Conservation (phyloP, 2,113 vertebrate species). For the Loxodonta africana region DNA sequence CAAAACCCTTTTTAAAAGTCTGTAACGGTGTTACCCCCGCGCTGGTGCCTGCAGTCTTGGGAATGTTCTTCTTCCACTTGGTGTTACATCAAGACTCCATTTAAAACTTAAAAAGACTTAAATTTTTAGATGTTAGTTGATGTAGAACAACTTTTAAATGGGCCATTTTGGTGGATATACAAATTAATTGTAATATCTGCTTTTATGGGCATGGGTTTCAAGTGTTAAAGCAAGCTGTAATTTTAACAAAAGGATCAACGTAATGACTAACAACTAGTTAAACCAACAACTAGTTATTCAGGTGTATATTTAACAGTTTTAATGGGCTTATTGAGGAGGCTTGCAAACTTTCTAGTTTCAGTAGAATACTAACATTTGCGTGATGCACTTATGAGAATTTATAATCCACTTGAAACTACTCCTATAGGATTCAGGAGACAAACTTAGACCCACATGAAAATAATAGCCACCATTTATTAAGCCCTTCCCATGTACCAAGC, state of each 20-base stretch:
- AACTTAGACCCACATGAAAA: constrained; percentile 4
- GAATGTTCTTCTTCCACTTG: not conserved
- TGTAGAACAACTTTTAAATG: constrained; percentile 16
- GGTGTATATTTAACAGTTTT: constrained; percentile 44
- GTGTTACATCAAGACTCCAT: not conserved
- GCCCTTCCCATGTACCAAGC: not conserved
- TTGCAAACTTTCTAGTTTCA: not conserved
- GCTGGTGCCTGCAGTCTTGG: not conserved
- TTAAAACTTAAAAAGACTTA: not conserved
- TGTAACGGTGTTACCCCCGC: not conserved
- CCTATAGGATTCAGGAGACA: not conserved
- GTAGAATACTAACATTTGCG: not conserved
- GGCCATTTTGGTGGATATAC: not conserved
- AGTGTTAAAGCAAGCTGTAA: not conserved
- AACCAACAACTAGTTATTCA: not conserved
- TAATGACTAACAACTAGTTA: not conserved
- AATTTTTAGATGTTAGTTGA: constrained; percentile 30
- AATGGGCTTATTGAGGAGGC: not conserved
- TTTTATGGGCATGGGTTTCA: constrained; percentile 24
- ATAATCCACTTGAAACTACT: constrained; percentile 19
- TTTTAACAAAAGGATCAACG: constrained; percentile 14
- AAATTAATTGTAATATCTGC: not conserved
- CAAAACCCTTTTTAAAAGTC: not conserved
- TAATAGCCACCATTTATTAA: constrained; percentile 15
- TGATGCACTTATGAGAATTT: not conserved